Percentiles rank a stretch among this genome's conserved stretches.
Evolutionary conservation across 2,113 vertebrate species (phyloP).

Genomic region (Nymphicus hollandicus): DNA sequence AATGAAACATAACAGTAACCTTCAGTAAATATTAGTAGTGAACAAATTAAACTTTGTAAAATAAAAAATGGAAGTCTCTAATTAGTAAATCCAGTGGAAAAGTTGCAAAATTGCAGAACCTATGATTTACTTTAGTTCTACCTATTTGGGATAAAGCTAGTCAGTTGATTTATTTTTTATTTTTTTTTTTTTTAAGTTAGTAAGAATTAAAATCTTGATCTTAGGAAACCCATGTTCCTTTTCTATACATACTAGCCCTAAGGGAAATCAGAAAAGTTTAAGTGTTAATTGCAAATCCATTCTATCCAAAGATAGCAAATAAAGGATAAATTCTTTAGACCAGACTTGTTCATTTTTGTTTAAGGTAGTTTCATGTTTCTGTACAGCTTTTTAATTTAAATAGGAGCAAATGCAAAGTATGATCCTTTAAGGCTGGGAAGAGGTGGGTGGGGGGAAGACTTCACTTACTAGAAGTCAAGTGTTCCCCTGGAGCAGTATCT

Average conservation of each 20-base stretch:
- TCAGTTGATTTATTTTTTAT: background rate
- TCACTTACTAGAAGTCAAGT: background rate
- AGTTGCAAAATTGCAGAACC: background rate
- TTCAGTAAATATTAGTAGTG: background rate
- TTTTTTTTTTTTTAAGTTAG: background rate
- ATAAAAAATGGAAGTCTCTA: background rate
- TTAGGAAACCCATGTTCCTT: background rate
- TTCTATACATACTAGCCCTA: background rate
- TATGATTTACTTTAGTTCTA: background rate
- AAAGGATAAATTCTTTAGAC: background rate
- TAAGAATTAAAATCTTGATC: constrained; percentile 6
- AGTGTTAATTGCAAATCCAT: background rate
- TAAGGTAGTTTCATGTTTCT: constrained; percentile 36
- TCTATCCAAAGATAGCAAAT: constrained; percentile 13
- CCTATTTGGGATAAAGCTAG: background rate
- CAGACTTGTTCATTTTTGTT: constrained; percentile 29
- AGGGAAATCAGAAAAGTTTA: constrained; percentile 3
- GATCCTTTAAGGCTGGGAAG: background rate
- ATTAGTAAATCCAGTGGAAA: background rate
- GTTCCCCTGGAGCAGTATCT: constrained; percentile 32
- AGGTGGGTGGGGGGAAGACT: background rate
- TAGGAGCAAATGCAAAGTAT: background rate
- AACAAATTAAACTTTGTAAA: background rate
- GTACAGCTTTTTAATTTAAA: constrained; percentile 14
- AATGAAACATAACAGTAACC: background rate